Percentiles rank a stretch among this genome's conserved stretches.
phyloP scores from a whole-genome alignment of 1,140 invertebrate genomes.

The Lethocerus indicus region DNA sequence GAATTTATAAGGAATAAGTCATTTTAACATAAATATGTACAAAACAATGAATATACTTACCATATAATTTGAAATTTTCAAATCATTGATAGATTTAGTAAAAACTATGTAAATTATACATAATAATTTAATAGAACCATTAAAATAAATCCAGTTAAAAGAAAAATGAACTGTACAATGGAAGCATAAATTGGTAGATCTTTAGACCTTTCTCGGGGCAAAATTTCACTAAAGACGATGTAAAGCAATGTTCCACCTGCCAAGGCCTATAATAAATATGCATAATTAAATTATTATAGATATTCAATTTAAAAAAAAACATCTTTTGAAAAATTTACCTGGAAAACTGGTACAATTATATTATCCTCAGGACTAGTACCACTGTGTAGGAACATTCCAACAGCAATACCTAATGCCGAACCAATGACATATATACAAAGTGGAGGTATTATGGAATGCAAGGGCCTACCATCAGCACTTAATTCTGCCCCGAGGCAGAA shows the following conservation, averaged over 20 bases:
- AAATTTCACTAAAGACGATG: constrained; percentile 81
- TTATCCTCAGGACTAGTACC: background rate
- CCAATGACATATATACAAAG: constrained; percentile 45
- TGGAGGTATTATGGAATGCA: constrained; percentile 30
- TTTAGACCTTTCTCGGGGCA: constrained; percentile 56
- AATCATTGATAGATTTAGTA: no score
- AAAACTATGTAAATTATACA: constrained; percentile 3
- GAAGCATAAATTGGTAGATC: constrained; percentile 1
- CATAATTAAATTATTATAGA: background rate
- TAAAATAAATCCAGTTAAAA: constrained; percentile 5
- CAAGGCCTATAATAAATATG: constrained; percentile 36
- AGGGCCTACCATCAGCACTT: constrained; percentile 24
- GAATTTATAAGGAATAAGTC: no score
- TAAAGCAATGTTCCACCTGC: constrained; percentile 86
- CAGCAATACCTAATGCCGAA: constrained; percentile 42
- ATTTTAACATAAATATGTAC: no score
- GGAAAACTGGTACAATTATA: constrained; percentile 30
- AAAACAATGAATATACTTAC: no score
- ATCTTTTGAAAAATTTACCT: constrained; percentile 23
- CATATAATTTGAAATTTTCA: no score
- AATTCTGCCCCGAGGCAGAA: constrained; percentile 60
- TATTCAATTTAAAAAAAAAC: background rate
- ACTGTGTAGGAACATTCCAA: constrained; percentile 30
- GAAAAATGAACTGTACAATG: constrained; percentile 4
- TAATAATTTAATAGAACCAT: constrained; percentile 4